Percentiles rank a stretch among this genome's conserved stretches.
These are phyloP conservation scores for Trilocha varians DNA, from an alignment of 2,888 invertebrate genomes.

Conservation along the genomic window DNA sequence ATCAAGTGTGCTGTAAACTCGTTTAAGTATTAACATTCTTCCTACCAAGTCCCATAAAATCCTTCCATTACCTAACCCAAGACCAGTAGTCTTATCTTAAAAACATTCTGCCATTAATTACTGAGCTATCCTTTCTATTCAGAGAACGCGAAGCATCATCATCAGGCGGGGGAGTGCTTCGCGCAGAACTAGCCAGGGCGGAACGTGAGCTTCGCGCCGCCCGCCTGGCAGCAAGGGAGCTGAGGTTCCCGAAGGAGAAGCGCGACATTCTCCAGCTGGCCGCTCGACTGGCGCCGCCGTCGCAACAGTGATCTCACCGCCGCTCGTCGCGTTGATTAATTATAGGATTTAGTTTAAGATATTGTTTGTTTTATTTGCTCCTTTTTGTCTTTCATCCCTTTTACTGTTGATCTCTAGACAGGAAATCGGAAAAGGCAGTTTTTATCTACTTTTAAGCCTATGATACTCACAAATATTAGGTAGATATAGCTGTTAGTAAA, in stretches of 20 bases:
- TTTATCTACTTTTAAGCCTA: no score
- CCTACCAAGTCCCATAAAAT: no score
- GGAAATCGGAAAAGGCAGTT: no score
- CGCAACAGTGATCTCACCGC: slow-evolving; percentile 60
- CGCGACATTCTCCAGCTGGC: slow-evolving; percentile 94
- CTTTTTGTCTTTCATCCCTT: neutral
- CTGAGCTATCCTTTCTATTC: neutral
- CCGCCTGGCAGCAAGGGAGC: slow-evolving; percentile 89
- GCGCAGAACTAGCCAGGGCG: slow-evolving; percentile 86
- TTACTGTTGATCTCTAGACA: no score
- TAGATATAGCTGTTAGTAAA: no score
- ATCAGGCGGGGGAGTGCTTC: slow-evolving; percentile 74
- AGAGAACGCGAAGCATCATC: slow-evolving; percentile 44
- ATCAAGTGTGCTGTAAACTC: no score
- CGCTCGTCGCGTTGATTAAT: slow-evolving; percentile 50
- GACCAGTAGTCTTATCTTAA: no score
- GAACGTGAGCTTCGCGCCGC: slow-evolving; percentile 90
- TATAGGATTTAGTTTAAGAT: slow-evolving; percentile 58
- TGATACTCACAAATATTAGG: no score
- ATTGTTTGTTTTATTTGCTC: slow-evolving; percentile 36
- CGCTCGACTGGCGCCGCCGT: slow-evolving; percentile 81
- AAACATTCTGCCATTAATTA: no score
- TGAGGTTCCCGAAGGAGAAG: slow-evolving; percentile 96
- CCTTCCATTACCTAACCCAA: no score
- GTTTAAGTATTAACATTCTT: no score